Percentiles rank a stretch among this genome's conserved stretches.
Evolutionary conservation across 2,888 invertebrate genomes (phyloP).

Genomic region (Spodoptera littoralis): DNA sequence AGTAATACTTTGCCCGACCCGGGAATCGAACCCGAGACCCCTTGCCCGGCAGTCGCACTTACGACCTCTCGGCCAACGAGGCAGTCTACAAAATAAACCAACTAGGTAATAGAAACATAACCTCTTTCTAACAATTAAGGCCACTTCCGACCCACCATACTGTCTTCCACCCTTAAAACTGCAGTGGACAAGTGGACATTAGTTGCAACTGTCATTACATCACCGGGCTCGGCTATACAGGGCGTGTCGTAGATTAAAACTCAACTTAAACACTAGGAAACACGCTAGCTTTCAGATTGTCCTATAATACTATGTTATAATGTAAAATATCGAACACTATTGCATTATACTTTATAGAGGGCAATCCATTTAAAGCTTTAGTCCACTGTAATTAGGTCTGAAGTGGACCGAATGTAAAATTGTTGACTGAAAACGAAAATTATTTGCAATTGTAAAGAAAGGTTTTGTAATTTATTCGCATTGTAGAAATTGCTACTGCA

Average conservation of each 20-base stretch:
- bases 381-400: too few relatives aligned
- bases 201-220: slow-evolving; percentile 51
- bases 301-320: slow-evolving; percentile 9
- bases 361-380: not conserved
- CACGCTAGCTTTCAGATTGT: slow-evolving; percentile 39
- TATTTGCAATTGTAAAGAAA: too few relatives aligned
- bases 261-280: slow-evolving; percentile 4
- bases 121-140: slow-evolving; percentile 21
- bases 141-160: slow-evolving; percentile 35
- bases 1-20: too few relatives aligned
- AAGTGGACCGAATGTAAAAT: too few relatives aligned
- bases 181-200: slow-evolving; percentile 50
- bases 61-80: too few relatives aligned
- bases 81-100: too few relatives aligned
- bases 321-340: slow-evolving; percentile 16
- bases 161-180: slow-evolving; percentile 45
- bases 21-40: too few relatives aligned
- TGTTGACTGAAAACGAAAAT: too few relatives aligned
- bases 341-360: slow-evolving; percentile 14
- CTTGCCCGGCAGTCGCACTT: too few relatives aligned
- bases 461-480: too few relatives aligned
- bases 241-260: slow-evolving; percentile 41
- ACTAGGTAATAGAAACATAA: too few relatives aligned
- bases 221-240: slow-evolving; percentile 27
- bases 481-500: too few relatives aligned